Percentiles rank a stretch among this genome's conserved stretches.
Conservation (phyloP, 2,113 vertebrate genomes). For the Albula goreensis region DNA sequence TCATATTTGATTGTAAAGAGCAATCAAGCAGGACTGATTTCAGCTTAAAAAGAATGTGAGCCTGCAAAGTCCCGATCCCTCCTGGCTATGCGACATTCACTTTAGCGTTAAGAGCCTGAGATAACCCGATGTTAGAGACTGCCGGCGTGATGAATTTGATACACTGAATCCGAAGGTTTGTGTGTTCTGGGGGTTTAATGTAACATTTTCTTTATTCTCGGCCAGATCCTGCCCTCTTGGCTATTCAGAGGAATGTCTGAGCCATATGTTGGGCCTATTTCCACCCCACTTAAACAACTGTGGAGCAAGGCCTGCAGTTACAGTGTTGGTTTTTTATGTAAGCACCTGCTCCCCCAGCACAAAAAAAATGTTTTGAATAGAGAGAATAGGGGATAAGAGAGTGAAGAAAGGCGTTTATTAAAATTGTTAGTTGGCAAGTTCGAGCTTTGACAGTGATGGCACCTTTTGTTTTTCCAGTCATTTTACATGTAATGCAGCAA, state of each 20-base stretch:
- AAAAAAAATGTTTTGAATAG: background rate
- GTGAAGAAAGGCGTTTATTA: background rate
- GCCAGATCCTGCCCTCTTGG: background rate
- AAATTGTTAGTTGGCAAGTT: background rate
- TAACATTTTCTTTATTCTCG: slow-evolving; percentile 1
- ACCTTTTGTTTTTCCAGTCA: background rate
- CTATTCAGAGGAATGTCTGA: slow-evolving; percentile 10
- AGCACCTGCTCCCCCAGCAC: background rate
- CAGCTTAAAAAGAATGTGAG: slow-evolving; percentile 66
- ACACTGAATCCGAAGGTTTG: slow-evolving; percentile 7
- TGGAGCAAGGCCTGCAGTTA: background rate
- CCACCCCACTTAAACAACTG: background rate
- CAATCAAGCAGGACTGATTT: slow-evolving; percentile 67
- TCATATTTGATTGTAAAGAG: slow-evolving; percentile 45
- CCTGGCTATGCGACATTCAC: slow-evolving; percentile 49
- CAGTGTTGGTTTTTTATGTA: background rate
- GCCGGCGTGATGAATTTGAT: slow-evolving; percentile 14
- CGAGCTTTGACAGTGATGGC: background rate
- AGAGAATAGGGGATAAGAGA: background rate
- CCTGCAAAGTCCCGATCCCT: slow-evolving; percentile 55
- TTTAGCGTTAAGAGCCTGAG: slow-evolving; percentile 45
- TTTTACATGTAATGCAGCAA: background rate
- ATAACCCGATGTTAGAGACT: slow-evolving; percentile 41
- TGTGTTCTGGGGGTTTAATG: slow-evolving; percentile 1
- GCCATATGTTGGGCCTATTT: background rate